These are phyloP conservation scores for Planococcus citri DNA, from an alignment of 1,140 invertebrate species.

Conservation along the genomic window DNA sequence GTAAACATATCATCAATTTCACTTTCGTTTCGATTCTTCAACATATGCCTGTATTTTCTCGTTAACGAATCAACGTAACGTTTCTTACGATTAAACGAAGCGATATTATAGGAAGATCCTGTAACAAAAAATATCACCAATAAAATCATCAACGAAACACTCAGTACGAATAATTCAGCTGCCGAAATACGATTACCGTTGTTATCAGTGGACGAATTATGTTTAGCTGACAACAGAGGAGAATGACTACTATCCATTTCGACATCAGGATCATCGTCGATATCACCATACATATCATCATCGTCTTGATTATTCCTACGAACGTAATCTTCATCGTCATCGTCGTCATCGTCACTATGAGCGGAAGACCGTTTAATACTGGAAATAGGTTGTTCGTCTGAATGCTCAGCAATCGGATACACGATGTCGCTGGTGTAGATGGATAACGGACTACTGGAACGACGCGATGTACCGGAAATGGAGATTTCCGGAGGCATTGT, in stretches of 20 bases:
- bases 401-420: slow-evolving; percentile 70
- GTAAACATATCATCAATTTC: background rate
- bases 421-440: slow-evolving; percentile 57
- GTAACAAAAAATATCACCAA: background rate
- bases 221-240: background rate
- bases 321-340: slow-evolving; percentile 20
- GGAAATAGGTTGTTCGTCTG: slow-evolving; percentile 47
- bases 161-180: too few relatives aligned
- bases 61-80: background rate
- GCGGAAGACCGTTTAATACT: slow-evolving; percentile 13
- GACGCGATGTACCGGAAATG: background rate
- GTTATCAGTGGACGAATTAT: background rate
- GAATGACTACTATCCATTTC: slow-evolving; percentile 14
- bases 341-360: slow-evolving; percentile 16
- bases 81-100: slow-evolving; percentile 2
- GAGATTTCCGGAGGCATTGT: background rate
- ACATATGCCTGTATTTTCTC: background rate
- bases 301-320: background rate
- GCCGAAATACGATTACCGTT: background rate
- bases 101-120: background rate
- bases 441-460: slow-evolving; percentile 23
- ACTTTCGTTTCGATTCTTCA: background rate
- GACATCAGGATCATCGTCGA: slow-evolving; percentile 2
- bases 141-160: background rate
- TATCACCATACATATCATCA: slow-evolving; percentile 18